Base-by-base conservation (phyloP, 2,888 invertebrate genomes). In the Charanyca ferruginea region DNA sequence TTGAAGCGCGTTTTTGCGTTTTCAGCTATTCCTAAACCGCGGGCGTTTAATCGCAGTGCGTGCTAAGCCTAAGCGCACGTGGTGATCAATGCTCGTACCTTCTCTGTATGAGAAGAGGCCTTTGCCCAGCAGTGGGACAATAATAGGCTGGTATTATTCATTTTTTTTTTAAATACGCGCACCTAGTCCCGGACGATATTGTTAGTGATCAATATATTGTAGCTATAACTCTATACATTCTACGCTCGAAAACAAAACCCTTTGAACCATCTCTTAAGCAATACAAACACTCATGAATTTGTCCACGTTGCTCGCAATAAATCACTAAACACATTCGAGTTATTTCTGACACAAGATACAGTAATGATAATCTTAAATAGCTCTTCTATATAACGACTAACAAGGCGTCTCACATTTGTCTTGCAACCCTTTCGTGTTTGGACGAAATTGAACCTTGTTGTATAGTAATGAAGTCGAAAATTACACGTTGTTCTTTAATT, bases 321-420 rank as follows among this genome's bases (percentile, higher is more conserved):
- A 73, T 81, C 71, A 72, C 55, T 48, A 2, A 62, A 69, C 66
- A 53, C 77, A 77, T 80, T 77, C 66, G 32, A 79, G 66, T 65
- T 83, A 80, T 73, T 70, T 73, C 54, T 64, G 69, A 60, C 58
- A 42, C 54, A 28, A 53, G 47, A 49, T 20, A n/a, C 45, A 47
- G 62, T 77, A 68, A 78, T 66, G 61, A 66, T 73, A 63, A 80
- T 80, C 66, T 41, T 64, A 58, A 77, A 83, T 78, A 71, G 63
- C 65, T 52, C 42, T 45, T 3, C 54, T 63, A 45, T 76, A 28
- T 35, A 59, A 22, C 45, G 3, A 67, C 69, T 62, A 70, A 74
- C 80, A 80, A 70, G 65, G 63, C 28, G 61, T 57, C 35, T 41
- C 42, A 44, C 66, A 72, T 79, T 68, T 28, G 53, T 68, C 55